Base-by-base conservation (phyloP, 2,797 vertebrate species). In the Clarias platycephalus region DNA sequence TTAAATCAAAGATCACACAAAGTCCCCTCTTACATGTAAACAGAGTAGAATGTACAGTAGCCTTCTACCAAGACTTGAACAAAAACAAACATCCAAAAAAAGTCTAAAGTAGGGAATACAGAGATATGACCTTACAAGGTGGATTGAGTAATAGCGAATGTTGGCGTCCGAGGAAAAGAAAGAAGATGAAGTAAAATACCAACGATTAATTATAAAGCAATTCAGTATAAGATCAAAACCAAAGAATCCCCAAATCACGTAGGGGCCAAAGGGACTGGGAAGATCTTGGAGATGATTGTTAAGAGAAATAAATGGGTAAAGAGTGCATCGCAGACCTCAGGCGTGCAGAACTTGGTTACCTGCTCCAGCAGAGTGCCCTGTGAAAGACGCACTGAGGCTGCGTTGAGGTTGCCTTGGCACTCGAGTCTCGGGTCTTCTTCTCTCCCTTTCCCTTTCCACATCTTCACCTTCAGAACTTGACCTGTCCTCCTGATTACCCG, bases 271-370 rank as follows among this genome's bases (percentile, higher is more conserved):
- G 49, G 26, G 16, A 28, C 22, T 15, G n/a, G 74, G 58, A 0
- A 57, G 58, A 63, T 31, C 34, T 84, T 62, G 63, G 28, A 83
- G 85, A 80, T 88, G 77, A 88, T 77, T 49, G 44, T 12, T 22
- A n/a, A 77, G 66, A 86, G 66, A 84, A 81, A 72, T 58, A 15
- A 91, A 68, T 86, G 63, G 76, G 88, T 9, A 60, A 22, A 89
- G 80, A 26, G 60, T 44, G 34, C 64, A 18, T 20, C 53, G 44
- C 26, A 86, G 62, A 76, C 53, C 20, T 24, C 26, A 76, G 90
- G 87, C 88, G 84, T 90, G 88, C n/a, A 84, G 68, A 77, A 62
- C 62, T 24, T 75, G 63, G 89, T 95, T 95, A 95, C 95, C 95
- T 95, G 93, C 90, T 89, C 91, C 90, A 88, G 88, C 24, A 67